These are phyloP conservation scores for Polyommatus icarus DNA, from an alignment of 2,888 invertebrate genomes.

Conservation along the genomic window DNA sequence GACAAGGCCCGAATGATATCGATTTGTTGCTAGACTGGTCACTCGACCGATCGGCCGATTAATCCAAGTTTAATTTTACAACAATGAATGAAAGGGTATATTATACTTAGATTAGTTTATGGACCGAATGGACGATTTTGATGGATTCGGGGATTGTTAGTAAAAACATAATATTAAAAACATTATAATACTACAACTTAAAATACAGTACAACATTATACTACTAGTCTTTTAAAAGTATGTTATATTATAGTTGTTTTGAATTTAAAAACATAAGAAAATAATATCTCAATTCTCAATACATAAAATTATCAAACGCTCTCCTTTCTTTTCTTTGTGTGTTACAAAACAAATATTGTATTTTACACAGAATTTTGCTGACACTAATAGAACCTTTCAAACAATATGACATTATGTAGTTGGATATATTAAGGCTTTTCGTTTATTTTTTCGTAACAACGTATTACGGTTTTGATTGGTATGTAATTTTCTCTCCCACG, in stretches of 20 bases:
- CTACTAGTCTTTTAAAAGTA: too few species aligned
- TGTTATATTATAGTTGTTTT: too few species aligned
- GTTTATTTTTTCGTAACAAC: conserved; percentile 8
- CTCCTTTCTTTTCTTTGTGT: too few species aligned
- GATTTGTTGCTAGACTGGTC: not conserved
- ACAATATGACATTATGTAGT: not conserved
- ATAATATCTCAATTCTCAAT: too few species aligned
- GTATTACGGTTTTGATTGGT: conserved; percentile 4
- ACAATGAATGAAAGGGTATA: not conserved
- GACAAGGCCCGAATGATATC: not conserved
- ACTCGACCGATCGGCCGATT: not conserved
- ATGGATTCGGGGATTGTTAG: not conserved
- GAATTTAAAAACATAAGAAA: too few species aligned
- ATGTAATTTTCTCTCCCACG: not conserved
- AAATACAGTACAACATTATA: too few species aligned
- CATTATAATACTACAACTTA: too few species aligned
- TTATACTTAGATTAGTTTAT: not conserved
- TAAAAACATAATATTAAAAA: too few species aligned
- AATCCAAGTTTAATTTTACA: not conserved
- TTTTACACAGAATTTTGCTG: not conserved
- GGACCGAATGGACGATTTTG: not conserved
- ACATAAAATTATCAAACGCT: too few species aligned
- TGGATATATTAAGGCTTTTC: not conserved
- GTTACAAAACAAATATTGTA: not conserved
- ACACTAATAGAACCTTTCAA: conserved; percentile 8